Evolutionary conservation across 2,113 vertebrate species (phyloP), one percentile per base, ranked within the genome.

Genomic region (Mirza zaza): DNA sequence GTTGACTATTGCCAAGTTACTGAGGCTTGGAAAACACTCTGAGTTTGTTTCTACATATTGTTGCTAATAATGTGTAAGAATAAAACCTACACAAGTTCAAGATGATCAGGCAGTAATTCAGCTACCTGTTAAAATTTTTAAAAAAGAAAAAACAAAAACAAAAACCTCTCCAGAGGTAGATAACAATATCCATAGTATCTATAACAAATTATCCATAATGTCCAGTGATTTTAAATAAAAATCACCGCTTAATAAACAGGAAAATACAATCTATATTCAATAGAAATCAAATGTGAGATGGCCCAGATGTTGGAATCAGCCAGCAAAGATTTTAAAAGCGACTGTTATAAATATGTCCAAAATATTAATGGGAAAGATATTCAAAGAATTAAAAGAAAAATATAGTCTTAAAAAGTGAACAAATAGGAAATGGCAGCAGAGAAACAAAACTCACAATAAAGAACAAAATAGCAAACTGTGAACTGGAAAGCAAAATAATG

Each of bases 371-470:
- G 36, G 13, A 95, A 86, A 73, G 52, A 63, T 48, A 7, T 48
- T 93, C n/a, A 90, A 92, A 89, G 67, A 73, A 90, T 57, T 92
- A 87, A 89, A 92, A 70, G 11, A 88, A 94, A 93, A 90, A 63
- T 88, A 90, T 42, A 18, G n/a, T 57, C 61, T 77, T 25, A 91
- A 70, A 65, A 39, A 83, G 34, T 75, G n/a, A 93, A 90, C 59
- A 73, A 89, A 91, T 4, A 90, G 59, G n/a, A 61, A 95, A 87
- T 77, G 12, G 45, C 63, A 79, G 20, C 23, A 59, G 34, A 94
- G 91, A 80, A 81, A 91, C 39, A 23, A 2, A 83, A 87, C 92
- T 86, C 67, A 20, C 45, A 34, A 79, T 39, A 82, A 87, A 68
- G 36, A 90, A 90, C 27, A 25, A 90, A 90, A 32, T 1, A 87